These are phyloP conservation scores for Digitonthophagus gazella DNA, from an alignment of 2,888 invertebrate species.

Conservation along the genomic window DNA sequence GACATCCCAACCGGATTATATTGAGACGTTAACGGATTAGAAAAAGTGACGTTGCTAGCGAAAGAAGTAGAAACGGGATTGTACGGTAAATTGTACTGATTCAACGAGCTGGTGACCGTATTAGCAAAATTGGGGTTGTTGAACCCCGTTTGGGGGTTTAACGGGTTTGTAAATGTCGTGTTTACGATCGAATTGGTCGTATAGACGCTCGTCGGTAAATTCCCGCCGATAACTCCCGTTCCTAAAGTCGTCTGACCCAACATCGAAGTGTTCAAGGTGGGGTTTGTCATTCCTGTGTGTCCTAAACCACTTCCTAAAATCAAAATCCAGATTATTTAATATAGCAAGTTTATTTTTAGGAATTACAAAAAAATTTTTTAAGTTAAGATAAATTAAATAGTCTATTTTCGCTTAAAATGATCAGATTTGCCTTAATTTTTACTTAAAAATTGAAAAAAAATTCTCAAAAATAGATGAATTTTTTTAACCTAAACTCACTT, in stretches of 20 bases:
- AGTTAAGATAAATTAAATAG: too few species aligned
- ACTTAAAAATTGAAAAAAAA: slow-evolving; percentile 27
- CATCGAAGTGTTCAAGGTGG: slow-evolving; percentile 22
- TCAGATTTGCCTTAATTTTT: slow-evolving; percentile 16
- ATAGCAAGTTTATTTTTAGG: too few species aligned
- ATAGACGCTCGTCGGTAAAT: slow-evolving; percentile 56
- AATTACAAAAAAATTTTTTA: too few species aligned
- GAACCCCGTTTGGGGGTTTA: slow-evolving; percentile 48
- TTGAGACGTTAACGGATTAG: slow-evolving; percentile 62
- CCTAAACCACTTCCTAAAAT: slow-evolving; percentile 23
- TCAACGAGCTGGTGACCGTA: slow-evolving; percentile 48
- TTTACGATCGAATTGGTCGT: slow-evolving; percentile 52
- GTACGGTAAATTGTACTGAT: slow-evolving; percentile 53
- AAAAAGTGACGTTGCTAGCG: slow-evolving; percentile 59
- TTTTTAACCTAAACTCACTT: too few species aligned
- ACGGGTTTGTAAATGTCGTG: slow-evolving; percentile 57
- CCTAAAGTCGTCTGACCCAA: slow-evolving; percentile 24
- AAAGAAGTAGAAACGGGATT: slow-evolving; percentile 46
- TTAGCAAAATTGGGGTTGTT: slow-evolving; percentile 56
- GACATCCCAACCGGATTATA: slow-evolving; percentile 60
- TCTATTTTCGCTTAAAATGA: too few species aligned
- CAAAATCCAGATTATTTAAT: too few species aligned
- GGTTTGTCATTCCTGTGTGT: slow-evolving; percentile 24
- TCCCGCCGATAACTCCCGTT: slow-evolving; percentile 51
- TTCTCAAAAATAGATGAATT: too few species aligned